A percentile compares a stretch with the other conserved stretches of the same genome.
Conservation (phyloP, 1,140 invertebrate genomes). For the Nasonia vitripennis region DNA sequence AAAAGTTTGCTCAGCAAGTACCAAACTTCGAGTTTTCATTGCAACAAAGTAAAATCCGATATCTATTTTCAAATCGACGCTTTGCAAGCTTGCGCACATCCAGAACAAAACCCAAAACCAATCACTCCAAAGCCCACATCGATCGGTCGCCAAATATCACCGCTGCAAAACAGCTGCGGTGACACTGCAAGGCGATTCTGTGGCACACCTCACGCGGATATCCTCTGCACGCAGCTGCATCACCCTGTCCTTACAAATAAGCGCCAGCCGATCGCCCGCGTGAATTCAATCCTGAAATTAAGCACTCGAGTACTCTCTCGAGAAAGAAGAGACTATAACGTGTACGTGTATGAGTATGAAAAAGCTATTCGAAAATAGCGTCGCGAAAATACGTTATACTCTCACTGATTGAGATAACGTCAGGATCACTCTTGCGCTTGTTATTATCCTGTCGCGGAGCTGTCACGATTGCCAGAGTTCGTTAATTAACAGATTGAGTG, state of each 20-base stretch:
- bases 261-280: not conserved
- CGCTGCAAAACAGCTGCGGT: not conserved
- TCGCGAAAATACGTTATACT: not conserved
- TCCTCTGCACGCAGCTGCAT: not conserved
- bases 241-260: not conserved
- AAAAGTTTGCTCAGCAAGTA: not conserved
- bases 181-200: not conserved
- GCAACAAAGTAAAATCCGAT: too few species aligned
- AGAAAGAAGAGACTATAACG: not conserved
- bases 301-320: conserved; percentile 1
- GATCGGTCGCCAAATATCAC: too few species aligned
- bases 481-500: conserved; percentile 17
- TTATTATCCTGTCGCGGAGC: conserved; percentile 26
- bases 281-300: conserved; percentile 11
- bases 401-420: conserved; percentile 11
- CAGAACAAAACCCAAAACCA: too few species aligned
- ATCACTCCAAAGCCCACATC: too few species aligned
- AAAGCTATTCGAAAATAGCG: conserved; percentile 10
- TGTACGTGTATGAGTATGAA: not conserved
- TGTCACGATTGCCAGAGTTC: conserved; percentile 18
- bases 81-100: too few species aligned
- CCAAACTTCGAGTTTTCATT: too few species aligned
- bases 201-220: not conserved
- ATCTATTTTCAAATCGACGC: too few species aligned
- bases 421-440: not conserved